Evolutionary conservation across 2,113 vertebrate genomes (phyloP).

Genomic region (human): DNA sequence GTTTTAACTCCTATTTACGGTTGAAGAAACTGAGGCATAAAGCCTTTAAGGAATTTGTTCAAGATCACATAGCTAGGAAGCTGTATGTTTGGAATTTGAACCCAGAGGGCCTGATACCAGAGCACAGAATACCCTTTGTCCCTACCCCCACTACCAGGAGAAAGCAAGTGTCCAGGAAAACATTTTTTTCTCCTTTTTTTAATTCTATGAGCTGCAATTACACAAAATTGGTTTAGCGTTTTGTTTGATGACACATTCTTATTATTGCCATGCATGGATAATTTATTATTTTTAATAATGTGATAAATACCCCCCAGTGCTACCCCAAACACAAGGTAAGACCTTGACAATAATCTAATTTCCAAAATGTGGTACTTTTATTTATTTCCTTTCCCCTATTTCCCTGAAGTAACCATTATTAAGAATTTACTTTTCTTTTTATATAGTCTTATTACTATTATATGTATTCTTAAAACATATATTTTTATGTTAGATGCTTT

Average conservation of each 20-base stretch:
- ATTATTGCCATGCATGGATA: not conserved
- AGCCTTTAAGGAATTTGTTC: not conserved
- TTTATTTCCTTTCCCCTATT: not conserved
- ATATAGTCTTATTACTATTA: not conserved
- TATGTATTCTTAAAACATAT: not conserved
- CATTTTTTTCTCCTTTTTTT: not conserved
- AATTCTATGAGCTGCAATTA: not conserved
- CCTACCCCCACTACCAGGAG: not conserved
- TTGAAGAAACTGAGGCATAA: not conserved
- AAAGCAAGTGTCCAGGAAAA: not conserved
- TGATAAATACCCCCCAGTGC: not conserved
- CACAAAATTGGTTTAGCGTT: not conserved
- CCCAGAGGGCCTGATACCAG: not conserved
- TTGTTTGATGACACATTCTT: not conserved
- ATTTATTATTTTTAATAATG: constrained; percentile 7
- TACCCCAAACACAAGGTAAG: not conserved
- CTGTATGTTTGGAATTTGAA: not conserved
- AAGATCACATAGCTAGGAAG: not conserved
- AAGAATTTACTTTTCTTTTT: constrained; percentile 11
- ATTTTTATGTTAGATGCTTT: constrained; percentile 13
- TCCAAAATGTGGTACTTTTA: not conserved
- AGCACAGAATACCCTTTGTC: rapidly evolving
- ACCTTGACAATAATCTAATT: not conserved
- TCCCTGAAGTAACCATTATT: not conserved
- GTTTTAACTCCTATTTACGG: not conserved